Percentiles rank a stretch among this genome's conserved stretches.
Conservation (phyloP, 2,888 invertebrate genomes). For the Tillus elongatus region DNA sequence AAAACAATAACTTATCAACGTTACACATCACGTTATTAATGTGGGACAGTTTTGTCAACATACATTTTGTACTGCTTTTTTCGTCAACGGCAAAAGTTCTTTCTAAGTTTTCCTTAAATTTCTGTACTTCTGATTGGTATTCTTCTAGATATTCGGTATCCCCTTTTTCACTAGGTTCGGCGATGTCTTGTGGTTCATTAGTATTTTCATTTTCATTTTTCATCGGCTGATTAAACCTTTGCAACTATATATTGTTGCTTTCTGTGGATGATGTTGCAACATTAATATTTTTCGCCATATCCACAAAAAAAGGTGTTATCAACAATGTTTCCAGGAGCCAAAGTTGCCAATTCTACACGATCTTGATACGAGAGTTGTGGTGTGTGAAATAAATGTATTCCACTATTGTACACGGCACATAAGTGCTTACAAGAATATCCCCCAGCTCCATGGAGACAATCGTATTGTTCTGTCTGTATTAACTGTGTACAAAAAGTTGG, state of each 20-base stretch:
- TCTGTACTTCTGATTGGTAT: constrained; percentile 8
- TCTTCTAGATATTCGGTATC: constrained; percentile 6
- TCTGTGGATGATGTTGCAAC: constrained; percentile 2
- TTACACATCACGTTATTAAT: constrained; percentile 4
- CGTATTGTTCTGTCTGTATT: no score
- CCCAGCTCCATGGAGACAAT: no score
- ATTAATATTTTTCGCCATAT: constrained; percentile 2
- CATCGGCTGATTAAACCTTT: constrained; percentile 4
- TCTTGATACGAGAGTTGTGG: no score
- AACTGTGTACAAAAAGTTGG: no score
- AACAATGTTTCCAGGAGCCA: constrained; percentile 4
- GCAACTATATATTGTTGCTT: constrained; percentile 1
- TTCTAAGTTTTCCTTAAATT: constrained; percentile 7
- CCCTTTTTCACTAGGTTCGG: constrained; percentile 7
- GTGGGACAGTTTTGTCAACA: constrained; percentile 3
- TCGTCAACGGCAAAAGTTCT: constrained; percentile 6
- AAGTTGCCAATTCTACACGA: no score
- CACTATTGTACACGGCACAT: no score
- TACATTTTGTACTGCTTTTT: constrained; percentile 6
- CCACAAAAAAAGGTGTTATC: constrained; percentile 4
- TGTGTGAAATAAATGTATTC: no score
- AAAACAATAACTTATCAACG: no score
- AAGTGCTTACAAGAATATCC: no score
- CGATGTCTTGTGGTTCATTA: constrained; percentile 7
- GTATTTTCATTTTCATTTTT: constrained; percentile 6